Evolutionary conservation across 2,113 vertebrate genomes (phyloP).

Genomic region (Gadus chalcogrammus): DNA sequence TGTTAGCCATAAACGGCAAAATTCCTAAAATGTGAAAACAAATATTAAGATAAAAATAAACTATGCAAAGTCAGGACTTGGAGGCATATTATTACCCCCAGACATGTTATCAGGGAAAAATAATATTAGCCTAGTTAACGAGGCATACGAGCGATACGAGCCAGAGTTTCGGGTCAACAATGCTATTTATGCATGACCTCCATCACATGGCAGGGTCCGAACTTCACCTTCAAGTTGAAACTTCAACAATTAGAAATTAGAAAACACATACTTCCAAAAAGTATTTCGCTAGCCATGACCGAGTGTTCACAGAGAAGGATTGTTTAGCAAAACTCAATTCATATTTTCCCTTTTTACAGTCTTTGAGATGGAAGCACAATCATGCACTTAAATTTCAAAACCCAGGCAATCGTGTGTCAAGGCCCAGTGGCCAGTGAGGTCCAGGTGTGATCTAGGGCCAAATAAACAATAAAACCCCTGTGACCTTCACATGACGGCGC

Average conservation of each 20-base stretch:
- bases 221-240: constrained; percentile 20
- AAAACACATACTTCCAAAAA: not conserved
- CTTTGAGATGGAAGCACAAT: constrained; percentile 34
- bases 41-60: too few relatives aligned
- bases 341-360: constrained; percentile 31
- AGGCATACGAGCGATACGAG: constrained; percentile 38
- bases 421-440: constrained; percentile 10
- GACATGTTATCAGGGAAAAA: constrained; percentile 50
- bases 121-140: constrained; percentile 49
- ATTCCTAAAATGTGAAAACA: too few relatives aligned
- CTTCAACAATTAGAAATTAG: too few relatives aligned
- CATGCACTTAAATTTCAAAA: constrained; percentile 33
- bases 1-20: too few relatives aligned
- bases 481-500: constrained; percentile 37
- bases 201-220: constrained; percentile 47
- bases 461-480: constrained; percentile 51
- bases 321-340: constrained; percentile 37
- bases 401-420: constrained; percentile 12
- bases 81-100: constrained; percentile 44
- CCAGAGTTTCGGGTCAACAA: constrained; percentile 58
- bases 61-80: constrained; percentile 5
- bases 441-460: constrained; percentile 45
- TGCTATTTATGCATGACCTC: constrained; percentile 64
- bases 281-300: constrained; percentile 9
- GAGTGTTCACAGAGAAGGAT: constrained; percentile 20